Evolutionary conservation across 2,888 invertebrate species (phyloP), one percentile per base, ranked within the genome.

Genomic region (Pseudoips prasinana): DNA sequence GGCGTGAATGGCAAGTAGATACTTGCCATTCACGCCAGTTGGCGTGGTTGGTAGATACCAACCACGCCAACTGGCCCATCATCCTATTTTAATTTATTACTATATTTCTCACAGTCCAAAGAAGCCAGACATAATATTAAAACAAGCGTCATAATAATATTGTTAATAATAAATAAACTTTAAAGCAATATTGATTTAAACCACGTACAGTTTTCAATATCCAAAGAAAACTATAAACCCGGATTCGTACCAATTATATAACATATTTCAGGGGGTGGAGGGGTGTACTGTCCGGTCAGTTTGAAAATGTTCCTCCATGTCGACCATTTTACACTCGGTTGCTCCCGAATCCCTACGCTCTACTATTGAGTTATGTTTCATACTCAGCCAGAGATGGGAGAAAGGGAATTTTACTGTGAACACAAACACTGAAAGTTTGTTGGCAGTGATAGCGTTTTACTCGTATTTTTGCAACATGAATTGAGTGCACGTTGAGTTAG

Each of bases 251-350:
- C 30, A 32, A 50, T 44, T 59, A 57, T 65, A 64, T 68, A 64
- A 66, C 68, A 77, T 80, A 79, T 81, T 75, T 81, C 73, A 75
- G 56, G 45, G 47, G 48, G 45, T 32, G n/a, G 26, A 35, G 40
- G 47, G 54, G 41, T 50, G 48, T 7, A 54, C 56, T 62, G 73
- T 57, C 75, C 81, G 79, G 84, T 81, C 85, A 83, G 69, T 81
- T 74, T 67, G 80, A 76, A 80, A 82, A 80, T 77, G 65, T 73
- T 74, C 73, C 75, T 76, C 70, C 66, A 69, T 73, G 79, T 74
- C 80, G 74, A 68, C 75, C 76, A 85, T 87, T 85, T 81, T 72
- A 79, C 84, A 77, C 74, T 74, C 74, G 72, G 77, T 64, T 78
- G 82, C 70, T 58, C 62, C 61, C 65, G 69, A 73, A 75, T 78